Evolutionary conservation across 1,140 invertebrate species (phyloP).

Genomic region (Drosophila lowei): DNA sequence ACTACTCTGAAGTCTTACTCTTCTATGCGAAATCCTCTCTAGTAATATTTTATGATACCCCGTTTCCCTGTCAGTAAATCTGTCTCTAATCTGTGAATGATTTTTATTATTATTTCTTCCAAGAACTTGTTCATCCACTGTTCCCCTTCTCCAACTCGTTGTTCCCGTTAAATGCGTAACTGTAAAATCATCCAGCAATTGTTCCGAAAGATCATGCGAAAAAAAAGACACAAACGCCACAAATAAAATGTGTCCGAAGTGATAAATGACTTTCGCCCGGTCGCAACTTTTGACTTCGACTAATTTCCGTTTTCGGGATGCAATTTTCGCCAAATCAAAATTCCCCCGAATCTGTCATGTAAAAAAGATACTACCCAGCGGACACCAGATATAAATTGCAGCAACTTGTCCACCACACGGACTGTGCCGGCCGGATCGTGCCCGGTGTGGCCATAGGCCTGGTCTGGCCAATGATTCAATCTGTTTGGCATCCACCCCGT

Average conservation of each 20-base stretch:
- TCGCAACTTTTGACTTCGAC: conserved; percentile 37
- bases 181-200: conserved; percentile 68
- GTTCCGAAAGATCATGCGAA: conserved; percentile 15
- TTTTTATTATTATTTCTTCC: background rate
- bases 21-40: too few species aligned
- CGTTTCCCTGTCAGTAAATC: too few species aligned
- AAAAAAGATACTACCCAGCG: conserved; percentile 36
- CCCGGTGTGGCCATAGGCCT: conserved; percentile 36
- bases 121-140: conserved; percentile 1
- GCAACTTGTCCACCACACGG: background rate
- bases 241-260: conserved; percentile 37
- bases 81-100: background rate
- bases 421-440: conserved; percentile 4
- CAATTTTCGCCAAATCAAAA: conserved; percentile 70
- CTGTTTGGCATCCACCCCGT: conserved; percentile 76
- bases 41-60: too few species aligned
- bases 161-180: conserved; percentile 62
- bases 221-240: conserved; percentile 8
- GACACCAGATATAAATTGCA: conserved; percentile 59
- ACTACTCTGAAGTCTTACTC: too few species aligned
- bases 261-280: conserved; percentile 60
- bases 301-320: conserved; percentile 64
- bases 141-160: conserved; percentile 30
- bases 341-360: conserved; percentile 71
- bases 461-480: conserved; percentile 75